phyloP scores from a whole-genome alignment of 1,140 invertebrate species.

The Drosophila asahinai region DNA sequence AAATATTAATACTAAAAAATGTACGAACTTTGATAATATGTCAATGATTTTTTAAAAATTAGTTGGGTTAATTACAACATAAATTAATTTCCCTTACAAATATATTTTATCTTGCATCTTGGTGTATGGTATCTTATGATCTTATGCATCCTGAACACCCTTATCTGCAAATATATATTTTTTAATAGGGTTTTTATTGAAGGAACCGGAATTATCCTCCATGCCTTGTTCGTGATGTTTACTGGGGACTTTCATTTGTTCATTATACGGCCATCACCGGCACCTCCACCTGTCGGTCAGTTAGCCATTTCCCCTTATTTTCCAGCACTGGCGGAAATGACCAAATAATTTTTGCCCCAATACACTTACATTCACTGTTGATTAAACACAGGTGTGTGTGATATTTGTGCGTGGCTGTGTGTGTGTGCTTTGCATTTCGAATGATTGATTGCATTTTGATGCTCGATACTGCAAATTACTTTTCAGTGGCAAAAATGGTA shows the following conservation, averaged over 20 bases:
- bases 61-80: too few species aligned
- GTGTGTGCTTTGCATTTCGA: slow-evolving; percentile 59
- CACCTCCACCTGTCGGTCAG: slow-evolving; percentile 16
- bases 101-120: neutral
- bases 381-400: slow-evolving; percentile 21
- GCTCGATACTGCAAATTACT: slow-evolving; percentile 52
- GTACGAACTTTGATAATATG: too few species aligned
- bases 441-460: slow-evolving; percentile 77
- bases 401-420: slow-evolving; percentile 10
- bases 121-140: too few species aligned
- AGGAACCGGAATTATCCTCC: too few species aligned
- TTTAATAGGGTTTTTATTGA: neutral
- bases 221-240: neutral
- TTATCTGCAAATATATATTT: neutral
- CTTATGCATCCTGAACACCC: too few species aligned
- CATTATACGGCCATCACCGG: slow-evolving; percentile 23
- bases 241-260: slow-evolving; percentile 3
- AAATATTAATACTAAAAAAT: neutral
- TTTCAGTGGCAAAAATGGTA: slow-evolving; percentile 27
- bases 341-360: slow-evolving; percentile 41
- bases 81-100: too few species aligned
- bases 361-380: slow-evolving; percentile 26
- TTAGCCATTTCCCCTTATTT: slow-evolving; percentile 8
- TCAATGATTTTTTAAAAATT: too few species aligned
- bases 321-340: slow-evolving; percentile 21